Base-by-base conservation (phyloP, 2,797 vertebrate species). In the Atherinosoma microstoma region DNA sequence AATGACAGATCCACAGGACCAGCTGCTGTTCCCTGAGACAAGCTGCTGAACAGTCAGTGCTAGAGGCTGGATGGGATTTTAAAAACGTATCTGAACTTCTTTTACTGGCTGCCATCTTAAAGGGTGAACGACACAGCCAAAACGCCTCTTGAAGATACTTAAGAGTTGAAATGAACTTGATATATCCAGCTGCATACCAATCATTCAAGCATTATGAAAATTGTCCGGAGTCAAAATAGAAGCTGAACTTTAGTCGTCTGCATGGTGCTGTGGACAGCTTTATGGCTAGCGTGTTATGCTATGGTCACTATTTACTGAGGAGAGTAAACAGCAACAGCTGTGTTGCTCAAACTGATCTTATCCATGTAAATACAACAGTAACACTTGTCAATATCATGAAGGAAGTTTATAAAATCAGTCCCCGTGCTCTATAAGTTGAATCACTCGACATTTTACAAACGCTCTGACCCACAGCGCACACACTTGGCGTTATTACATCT, bases 1-100 rank as follows among this genome's bases (percentile, higher is more conserved):
- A 89, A 61, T 89, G 91, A 91, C 80, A 86, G 91, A 92, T 91
- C 83, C 64, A 84, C 83, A 54, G 40, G 64, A 80, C 84, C 91
- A 93, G 89, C 90, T 92, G 91, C 85, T 76, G 71, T 60, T 74
- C 53, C 29, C 51, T 4, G 49, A 77, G 62, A 82, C 76, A 24
- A 72, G 67, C 75, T 78, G 74, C 65, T 70, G 80, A 76, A 77
- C 75, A 22, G 59, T 22, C 29, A 32, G 18, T 64, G 58, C 78
- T 20, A 69, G 47, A 57, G 32, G 63, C 69, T 24, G 58, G 66
- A 79, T 32, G 53, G 71, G 67, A 36, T 64, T 80, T 75, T 36
- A 27, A 54, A 62, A 61, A 76, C 64, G 65, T 30, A 58, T 69
- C 51, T 61, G n/a, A 58, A 61, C 20, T 36, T 10, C 35, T 38